Conservation (phyloP, 2,797 vertebrate genomes). For the Eospalax fontanierii region DNA sequence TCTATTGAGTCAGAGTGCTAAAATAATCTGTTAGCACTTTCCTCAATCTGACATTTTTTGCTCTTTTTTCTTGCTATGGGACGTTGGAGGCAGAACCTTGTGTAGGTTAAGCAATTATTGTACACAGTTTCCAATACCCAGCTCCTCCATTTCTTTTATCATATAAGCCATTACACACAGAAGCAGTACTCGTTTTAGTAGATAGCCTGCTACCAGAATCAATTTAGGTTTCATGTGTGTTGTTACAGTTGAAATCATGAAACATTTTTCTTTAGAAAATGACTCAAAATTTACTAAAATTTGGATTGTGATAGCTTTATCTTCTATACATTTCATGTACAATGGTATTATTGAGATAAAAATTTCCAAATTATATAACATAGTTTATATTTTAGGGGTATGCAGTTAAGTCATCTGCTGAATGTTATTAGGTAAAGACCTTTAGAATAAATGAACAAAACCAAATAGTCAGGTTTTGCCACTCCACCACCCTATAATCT, state of each 20-base stretch:
- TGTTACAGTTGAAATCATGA: neutral
- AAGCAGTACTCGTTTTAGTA: slow-evolving; percentile 4
- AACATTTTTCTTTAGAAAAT: neutral
- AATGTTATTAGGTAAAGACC: neutral
- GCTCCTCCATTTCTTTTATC: neutral
- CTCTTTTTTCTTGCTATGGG: neutral
- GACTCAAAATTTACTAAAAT: slow-evolving; percentile 15
- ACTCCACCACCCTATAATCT: neutral
- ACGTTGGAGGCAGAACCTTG: neutral
- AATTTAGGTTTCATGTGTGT: neutral
- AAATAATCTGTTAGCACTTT: too few species aligned
- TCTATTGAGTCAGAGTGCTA: too few species aligned
- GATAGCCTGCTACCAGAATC: neutral
- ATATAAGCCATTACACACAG: slow-evolving; percentile 32
- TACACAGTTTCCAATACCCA: neutral
- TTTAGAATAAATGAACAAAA: neutral
- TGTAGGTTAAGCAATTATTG: neutral
- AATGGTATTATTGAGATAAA: neutral
- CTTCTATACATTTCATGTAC: slow-evolving; percentile 21
- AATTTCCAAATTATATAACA: neutral
- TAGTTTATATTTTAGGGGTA: slow-evolving; percentile 24
- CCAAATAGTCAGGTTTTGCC: neutral
- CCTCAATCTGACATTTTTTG: too few species aligned
- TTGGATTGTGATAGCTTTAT: neutral
- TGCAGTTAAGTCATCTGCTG: neutral